Percentiles rank a stretch among this genome's conserved stretches.
phyloP scores from a whole-genome alignment of 2,113 vertebrate genomes.

The Narcine bancroftii region DNA sequence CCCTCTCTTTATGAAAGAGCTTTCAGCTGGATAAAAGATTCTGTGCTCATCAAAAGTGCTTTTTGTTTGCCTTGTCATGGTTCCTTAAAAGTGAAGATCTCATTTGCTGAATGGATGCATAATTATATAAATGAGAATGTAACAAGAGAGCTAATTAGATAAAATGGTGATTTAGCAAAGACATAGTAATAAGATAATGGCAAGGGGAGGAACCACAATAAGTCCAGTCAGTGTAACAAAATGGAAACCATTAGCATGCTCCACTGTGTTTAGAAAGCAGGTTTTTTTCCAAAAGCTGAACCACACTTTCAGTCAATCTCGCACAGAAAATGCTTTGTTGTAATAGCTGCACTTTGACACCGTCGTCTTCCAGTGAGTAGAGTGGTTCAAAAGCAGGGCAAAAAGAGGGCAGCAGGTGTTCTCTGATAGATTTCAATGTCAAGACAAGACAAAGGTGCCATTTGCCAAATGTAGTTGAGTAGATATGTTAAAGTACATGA shows the following conservation, averaged over 20 bases:
- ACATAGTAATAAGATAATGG: not conserved
- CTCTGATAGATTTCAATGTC: not conserved
- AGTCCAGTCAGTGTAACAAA: constrained; percentile 8
- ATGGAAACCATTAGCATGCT: constrained; percentile 12
- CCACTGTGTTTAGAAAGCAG: not conserved
- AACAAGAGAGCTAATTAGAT: constrained; percentile 41
- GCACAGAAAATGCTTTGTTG: not conserved
- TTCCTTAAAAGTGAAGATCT: constrained; percentile 33
- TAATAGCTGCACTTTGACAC: constrained; percentile 12
- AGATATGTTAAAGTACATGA: not conserved
- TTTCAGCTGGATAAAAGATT: not conserved
- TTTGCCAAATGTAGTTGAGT: not conserved
- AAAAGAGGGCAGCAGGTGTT: not conserved
- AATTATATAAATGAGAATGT: constrained; percentile 39
- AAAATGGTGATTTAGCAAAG: constrained; percentile 38
- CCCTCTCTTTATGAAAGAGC: constrained; percentile 57
- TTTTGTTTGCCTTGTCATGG: constrained; percentile 38
- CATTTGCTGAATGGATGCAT: constrained; percentile 37
- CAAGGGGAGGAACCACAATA: not conserved
- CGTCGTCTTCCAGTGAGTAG: not conserved
- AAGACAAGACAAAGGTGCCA: not conserved
- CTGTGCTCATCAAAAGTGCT: constrained; percentile 38
- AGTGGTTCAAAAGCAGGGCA: not conserved
- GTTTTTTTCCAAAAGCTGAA: not conserved
- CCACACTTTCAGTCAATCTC: not conserved